Conservation (phyloP, 2,797 vertebrate species). For the Phoeniculus purpureus region DNA sequence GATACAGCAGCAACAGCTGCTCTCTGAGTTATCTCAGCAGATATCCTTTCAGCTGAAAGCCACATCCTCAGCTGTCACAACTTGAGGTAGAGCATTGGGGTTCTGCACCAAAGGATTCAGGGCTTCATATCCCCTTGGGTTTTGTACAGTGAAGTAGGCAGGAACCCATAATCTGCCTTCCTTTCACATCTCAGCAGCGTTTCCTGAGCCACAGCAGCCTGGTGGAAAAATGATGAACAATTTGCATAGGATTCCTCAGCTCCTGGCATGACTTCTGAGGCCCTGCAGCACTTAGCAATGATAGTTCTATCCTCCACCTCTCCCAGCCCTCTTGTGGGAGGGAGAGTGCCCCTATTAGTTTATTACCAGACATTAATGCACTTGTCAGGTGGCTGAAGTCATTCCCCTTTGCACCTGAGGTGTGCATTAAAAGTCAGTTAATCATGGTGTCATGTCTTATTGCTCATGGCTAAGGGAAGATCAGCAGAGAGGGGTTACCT, state of each 20-base stretch:
- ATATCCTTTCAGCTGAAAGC: neutral
- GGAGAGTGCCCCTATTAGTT: neutral
- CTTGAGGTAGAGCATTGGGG: neutral
- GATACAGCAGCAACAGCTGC: neutral
- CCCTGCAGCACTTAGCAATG: neutral
- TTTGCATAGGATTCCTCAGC: neutral
- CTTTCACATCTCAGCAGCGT: neutral
- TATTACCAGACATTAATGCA: neutral
- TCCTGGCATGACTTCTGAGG: neutral
- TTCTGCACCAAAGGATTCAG: neutral
- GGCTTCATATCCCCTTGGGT: neutral
- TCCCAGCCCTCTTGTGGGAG: neutral
- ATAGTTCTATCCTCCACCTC: neutral
- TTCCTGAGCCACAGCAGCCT: neutral
- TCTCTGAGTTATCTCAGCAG: neutral
- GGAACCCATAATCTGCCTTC: neutral
- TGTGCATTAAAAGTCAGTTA: neutral
- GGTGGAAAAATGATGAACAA: neutral
- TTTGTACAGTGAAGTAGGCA: neutral
- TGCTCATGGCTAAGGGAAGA: neutral
- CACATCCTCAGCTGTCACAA: neutral
- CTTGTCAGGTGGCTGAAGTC: neutral
- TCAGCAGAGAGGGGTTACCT: neutral
- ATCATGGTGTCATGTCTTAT: neutral
- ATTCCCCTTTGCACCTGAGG: neutral